Base-by-base conservation (phyloP, 2,888 invertebrate species). In the Timema cristinae region DNA sequence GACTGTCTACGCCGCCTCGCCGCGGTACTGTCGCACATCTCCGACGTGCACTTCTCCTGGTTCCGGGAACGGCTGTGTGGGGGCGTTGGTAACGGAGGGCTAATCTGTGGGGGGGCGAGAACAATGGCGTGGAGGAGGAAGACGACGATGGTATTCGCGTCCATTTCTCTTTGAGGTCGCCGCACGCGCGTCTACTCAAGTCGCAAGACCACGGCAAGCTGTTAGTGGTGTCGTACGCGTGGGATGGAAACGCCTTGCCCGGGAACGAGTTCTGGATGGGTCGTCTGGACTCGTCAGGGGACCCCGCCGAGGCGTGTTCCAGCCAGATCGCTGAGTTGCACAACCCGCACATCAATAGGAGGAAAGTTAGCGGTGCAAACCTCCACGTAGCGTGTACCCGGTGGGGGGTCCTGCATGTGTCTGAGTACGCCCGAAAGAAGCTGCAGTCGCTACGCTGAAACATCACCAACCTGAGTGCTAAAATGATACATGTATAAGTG, bases 231-330 rank as follows among this genome's bases (percentile, higher is more conserved):
- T 90, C 89, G 0, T 91, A 91, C 78, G 88, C 91, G 0, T 89
- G 90, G 89, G 90, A 91, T 78, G 88, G 90, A 9, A 91, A 91
- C 78, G 87, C 91, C 0, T 84, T 89, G 72, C 91, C 91, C 1
- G 91, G 91, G 66, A 91, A 91, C 77, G 91, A 91, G 78, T 91
- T 89, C 79, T 91, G 91, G 91, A 77, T 81, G 6, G 86, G 86
- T 15, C 85, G 83, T 70, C 77, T 89, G 4, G 79, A 81, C 0
- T 79, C 84, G 0, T 88, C 88, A 0, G 88, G 89, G 1, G 88
- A 89, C 77, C 86, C 89, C 0, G 89, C 89, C 0, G 88, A 88
- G 0, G 89, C 89, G 0, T 85, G 86, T 70, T 87, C 87, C 4
- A 86, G 85, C 0, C 88, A 89, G 71, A 67, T 67, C 15, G 75